Base-by-base conservation (phyloP, 1,140 invertebrate genomes). In the Saccostrea cuccullata region DNA sequence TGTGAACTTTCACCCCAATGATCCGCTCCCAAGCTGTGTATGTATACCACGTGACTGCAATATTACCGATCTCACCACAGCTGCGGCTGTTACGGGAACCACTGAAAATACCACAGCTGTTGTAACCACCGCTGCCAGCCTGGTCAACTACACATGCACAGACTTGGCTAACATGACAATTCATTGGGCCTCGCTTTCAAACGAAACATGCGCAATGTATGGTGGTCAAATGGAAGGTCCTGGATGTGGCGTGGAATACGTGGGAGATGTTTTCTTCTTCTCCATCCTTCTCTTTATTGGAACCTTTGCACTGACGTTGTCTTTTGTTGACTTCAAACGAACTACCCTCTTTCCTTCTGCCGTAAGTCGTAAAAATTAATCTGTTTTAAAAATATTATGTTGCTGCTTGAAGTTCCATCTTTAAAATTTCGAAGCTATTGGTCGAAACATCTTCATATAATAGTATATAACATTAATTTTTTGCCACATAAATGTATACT, bases 281-380 rank as follows among this genome's bases (percentile, higher is more conserved):
- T 99, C 98, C 88, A 82, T 98, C 85, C 96, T 99, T 82, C 96
- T 99, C 86, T 99, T 99, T 95, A 93, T 98, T 89, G 98, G 98
- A 87, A 99, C 99, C 23, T 99, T 99, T 95, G 95, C 97, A 56
- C 96, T 99, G 88, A 98, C 98, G 40, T 96, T 98, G 26, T 95
- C 97, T 85, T 95, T 99, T 30, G 99, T 99, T 95, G 97, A 92
- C 84, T 99, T 99, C 95, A 98, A 99, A 95, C 98, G 97, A 91
- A 97, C 98, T n/a, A 96, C 98, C 23, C 99, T 99, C 95, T 99
- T 99, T 94, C 98, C 98, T 23, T 97, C 91, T 36, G 91, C 92
- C 86, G 94, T 94, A 89, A 91, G 93, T 92, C 47, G 47, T 47
- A 8, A 47, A 47, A 47, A 47, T 47, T 0, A 47, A 8, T 47